phyloP scores from a whole-genome alignment of 1,140 invertebrate species.

The Euura lappo region DNA sequence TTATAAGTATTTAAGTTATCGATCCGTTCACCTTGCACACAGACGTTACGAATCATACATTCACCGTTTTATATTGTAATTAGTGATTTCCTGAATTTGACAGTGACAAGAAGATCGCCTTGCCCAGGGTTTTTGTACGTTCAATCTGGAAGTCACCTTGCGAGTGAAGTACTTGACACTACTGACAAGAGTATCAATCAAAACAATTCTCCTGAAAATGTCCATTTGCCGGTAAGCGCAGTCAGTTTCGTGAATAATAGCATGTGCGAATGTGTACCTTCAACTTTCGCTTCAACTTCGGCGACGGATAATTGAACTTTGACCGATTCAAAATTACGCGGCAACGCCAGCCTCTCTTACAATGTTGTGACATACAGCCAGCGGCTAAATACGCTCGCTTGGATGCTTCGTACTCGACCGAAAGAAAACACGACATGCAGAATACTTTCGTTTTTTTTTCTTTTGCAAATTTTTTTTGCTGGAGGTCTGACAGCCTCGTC shows the following conservation, averaged over 20 bases:
- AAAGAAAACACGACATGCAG: neutral
- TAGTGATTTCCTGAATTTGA: neutral
- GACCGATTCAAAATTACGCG: neutral
- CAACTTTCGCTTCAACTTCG: too few species aligned
- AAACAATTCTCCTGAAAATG: neutral
- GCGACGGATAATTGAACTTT: neutral
- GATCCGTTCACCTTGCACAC: too few species aligned
- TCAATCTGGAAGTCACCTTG: neutral
- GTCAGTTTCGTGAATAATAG: neutral
- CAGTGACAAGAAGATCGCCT: neutral
- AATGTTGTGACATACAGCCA: neutral
- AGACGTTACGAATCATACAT: too few species aligned
- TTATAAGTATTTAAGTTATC: too few species aligned
- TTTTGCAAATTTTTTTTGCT: neutral
- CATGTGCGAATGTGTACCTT: too few species aligned
- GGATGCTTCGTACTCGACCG: neutral
- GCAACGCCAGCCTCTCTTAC: neutral
- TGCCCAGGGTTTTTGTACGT: neutral
- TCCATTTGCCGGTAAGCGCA: slow-evolving; percentile 11
- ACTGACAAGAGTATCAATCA: too few species aligned
- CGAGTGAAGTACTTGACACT: too few species aligned
- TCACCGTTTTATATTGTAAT: too few species aligned
- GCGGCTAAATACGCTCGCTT: neutral
- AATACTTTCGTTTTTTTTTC: neutral
- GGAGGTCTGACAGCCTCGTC: too few species aligned